Evolutionary conservation across 2,888 invertebrate genomes (phyloP), one percentile per base, ranked within the genome.

Genomic region (Meiosimyza decipiens): DNA sequence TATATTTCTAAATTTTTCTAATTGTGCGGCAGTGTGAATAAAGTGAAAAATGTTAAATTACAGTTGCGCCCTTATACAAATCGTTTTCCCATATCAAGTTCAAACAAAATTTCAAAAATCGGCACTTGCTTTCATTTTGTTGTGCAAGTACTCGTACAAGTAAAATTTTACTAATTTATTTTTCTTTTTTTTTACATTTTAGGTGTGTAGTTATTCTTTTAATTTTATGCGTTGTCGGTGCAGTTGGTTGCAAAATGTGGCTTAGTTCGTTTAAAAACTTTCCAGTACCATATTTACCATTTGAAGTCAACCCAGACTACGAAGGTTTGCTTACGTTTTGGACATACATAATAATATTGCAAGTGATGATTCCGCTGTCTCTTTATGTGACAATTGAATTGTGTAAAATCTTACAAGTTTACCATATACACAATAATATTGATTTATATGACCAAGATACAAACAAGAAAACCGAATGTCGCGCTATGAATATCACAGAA

Each of bases 341-440:
- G 94, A 97, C 96, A 3, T 98, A 95, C 87, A 93, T 98, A 77
- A 98, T 99, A 83, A 94, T 98, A 78, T 90, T 97, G 72, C 98
- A 98, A 91, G 95, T 98, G 75, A 96, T 99, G 93, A 98, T 99
- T 84, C 99, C 99, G 0, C 90, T 99, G 63, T 97, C 98, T 9
- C 89, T 99, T 74, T 99, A 99, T 88, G 98, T 99, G 70, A 97
- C 98, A 4, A 92, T 99, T 82, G 99, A 99, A 88, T 91, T 99
- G 89, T 95, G 98, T 79, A 99, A 98, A 88, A 91, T 98, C 76
- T 91, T 96, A 74, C 98, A 99, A 89, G 95, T 98, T 65, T 98
- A 94, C 88, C 96, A 97, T 86, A 98, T 99, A 81, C 94, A 95
- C 82, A 92, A 95, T 81, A 98, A 98, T 86, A 88, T 92, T 15